A percentile compares a stretch with the other conserved stretches of the same genome.
These are phyloP conservation scores for Ailurus styani DNA, from an alignment of 2,113 vertebrate genomes.

Conservation along the genomic window DNA sequence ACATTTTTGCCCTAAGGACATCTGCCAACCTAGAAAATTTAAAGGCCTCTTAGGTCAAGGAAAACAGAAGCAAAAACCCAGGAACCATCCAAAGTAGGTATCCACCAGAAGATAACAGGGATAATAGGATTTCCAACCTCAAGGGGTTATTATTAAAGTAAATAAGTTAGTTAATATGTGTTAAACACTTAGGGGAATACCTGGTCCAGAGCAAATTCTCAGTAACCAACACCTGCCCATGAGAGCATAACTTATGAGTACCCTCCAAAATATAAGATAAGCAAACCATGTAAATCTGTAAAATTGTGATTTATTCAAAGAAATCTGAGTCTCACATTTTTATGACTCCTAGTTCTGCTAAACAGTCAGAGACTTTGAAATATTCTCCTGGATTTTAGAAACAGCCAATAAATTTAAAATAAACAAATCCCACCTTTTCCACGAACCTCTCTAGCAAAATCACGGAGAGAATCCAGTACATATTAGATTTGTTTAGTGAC, in stretches of 20 bases:
- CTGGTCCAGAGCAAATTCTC: neutral
- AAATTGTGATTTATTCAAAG: neutral
- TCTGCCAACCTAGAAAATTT: neutral
- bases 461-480: neutral
- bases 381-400: neutral
- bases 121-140: neutral
- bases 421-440: neutral
- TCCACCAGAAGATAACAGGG: neutral
- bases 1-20: neutral
- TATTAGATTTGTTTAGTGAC: neutral
- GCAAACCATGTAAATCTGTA: neutral
- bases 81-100: neutral
- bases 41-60: neutral
- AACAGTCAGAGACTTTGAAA: neutral
- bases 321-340: neutral
- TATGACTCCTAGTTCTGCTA: neutral
- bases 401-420: neutral
- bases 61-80: neutral
- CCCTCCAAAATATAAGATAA: neutral
- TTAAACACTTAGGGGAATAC: neutral
- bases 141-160: neutral
- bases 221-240: neutral
- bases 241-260: neutral
- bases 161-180: neutral
- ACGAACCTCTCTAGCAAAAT: neutral